Base-by-base conservation (phyloP, 2,113 vertebrate species). In the Maccullochella peelii region DNA sequence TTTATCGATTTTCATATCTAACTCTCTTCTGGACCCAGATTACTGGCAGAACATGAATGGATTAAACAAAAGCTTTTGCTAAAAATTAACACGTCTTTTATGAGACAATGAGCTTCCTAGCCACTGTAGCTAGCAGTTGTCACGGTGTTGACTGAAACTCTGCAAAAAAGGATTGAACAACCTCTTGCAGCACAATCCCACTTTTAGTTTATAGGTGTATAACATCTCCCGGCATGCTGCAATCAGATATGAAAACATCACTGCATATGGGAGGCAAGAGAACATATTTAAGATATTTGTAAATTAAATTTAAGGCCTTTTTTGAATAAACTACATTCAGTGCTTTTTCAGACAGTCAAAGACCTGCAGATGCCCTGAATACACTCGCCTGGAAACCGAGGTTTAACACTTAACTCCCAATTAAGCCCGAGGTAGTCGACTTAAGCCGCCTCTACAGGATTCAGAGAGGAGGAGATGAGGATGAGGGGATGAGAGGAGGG, bases 401-500 rank as follows among this genome's bases (percentile, higher is more conserved):
- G 40, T 71, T 80, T 71, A 88, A 80, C 82, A 77, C 79, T 83
- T 85, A 49, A 67, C 55, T 78, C 61, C 67, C 69, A 86, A 83
- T 86, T 91, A 91, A 80, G 76, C 66, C 71, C 1, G 14, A 52
- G 72, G 77, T 80, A 69, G 77, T 77, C 54, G 27, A 63, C 61
- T 82, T 84, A 84, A 89, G 82, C 61, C 0, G 25, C 83, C 85
- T 72, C 79, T 85, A 44, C 49, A 73, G 89, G 80, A 79, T 87
- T 87, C 77, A 67, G 68, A 9, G 23, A 30, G 77, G 58, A 59
- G 20, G 54, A n/a, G n/a, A n/a, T n/a, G n/a, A n/a, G n/a, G n/a
- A n/a, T n/a, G n/a, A n/a, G n/a, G n/a, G n/a, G n/a, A n/a, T n/a
- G n/a, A n/a, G n/a, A n/a, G n/a, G n/a, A n/a, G n/a, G n/a, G n/a